These are phyloP conservation scores for Lysandra bellargus DNA, from an alignment of 2,888 invertebrate species.

Conservation along the genomic window DNA sequence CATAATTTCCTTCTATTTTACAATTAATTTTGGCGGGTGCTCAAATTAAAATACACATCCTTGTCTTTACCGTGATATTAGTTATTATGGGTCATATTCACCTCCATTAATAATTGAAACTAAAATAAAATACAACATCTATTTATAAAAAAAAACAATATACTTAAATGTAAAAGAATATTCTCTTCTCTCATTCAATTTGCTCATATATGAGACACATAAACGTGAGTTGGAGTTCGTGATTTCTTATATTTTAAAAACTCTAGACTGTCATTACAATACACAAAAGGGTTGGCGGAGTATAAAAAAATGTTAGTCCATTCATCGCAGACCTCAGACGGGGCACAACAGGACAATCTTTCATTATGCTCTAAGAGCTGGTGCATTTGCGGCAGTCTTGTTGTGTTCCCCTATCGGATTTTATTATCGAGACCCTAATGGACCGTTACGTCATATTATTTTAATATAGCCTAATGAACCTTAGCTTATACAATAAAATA, in stretches of 20 bases:
- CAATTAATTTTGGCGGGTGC: background rate
- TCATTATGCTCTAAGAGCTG: conserved; percentile 36
- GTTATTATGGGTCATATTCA: background rate
- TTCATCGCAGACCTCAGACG: conserved; percentile 38
- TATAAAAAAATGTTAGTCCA: conserved; percentile 44
- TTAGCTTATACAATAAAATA: background rate
- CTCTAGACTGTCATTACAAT: conserved; percentile 38
- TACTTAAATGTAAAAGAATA: no score
- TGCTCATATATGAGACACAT: background rate
- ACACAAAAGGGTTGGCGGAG: conserved; percentile 44
- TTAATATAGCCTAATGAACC: background rate
- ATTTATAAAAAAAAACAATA: background rate
- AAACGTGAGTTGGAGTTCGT: conserved; percentile 19
- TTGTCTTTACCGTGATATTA: background rate
- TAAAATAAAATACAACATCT: background rate
- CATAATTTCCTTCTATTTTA: background rate
- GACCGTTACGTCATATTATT: background rate
- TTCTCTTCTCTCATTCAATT: background rate
- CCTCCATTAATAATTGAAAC: background rate
- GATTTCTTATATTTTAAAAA: conserved; percentile 32
- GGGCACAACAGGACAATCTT: conserved; percentile 34
- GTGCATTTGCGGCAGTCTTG: conserved; percentile 29
- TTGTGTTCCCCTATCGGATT: conserved; percentile 14
- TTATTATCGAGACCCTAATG: background rate
- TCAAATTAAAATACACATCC: background rate